Evolutionary conservation across 37 sponge, comb jelly and placozoan genomes (phyloP).

Genomic region (Crambe crambe): DNA sequence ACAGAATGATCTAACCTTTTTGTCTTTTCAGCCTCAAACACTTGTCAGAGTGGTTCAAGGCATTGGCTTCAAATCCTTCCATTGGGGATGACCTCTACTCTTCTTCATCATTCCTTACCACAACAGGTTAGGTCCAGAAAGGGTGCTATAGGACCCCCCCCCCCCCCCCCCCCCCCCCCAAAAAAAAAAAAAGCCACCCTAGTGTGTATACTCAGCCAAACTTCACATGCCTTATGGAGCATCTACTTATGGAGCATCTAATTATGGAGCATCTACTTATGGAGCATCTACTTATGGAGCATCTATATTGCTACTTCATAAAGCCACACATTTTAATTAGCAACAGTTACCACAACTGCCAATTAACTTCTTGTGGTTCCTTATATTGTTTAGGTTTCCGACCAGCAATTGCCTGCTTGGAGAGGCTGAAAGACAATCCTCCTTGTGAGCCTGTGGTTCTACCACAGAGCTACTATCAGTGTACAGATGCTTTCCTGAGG

Average conservation of each 20-base stretch:
- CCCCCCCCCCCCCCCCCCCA: neutral
- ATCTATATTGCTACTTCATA: too few species aligned
- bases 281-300: too few species aligned
- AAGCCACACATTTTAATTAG: too few species aligned
- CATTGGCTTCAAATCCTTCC: constrained; percentile 40
- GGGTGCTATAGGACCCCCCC: neutral
- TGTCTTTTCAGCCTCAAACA: constrained; percentile 25
- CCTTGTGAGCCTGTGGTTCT: constrained; percentile 30
- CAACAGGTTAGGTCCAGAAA: constrained; percentile 56
- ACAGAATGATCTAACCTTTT: too few species aligned
- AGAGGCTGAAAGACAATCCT: constrained; percentile 47
- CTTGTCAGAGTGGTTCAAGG: constrained; percentile 57
- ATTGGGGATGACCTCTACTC: constrained; percentile 44
- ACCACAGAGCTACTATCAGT: constrained; percentile 31
- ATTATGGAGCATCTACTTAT: too few species aligned
- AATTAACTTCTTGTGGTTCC: too few species aligned
- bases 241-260: too few species aligned
- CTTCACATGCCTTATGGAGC: too few species aligned
- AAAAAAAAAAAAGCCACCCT: too few species aligned
- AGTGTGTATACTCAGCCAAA: too few species aligned
- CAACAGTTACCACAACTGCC: too few species aligned
- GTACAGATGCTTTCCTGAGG: constrained; percentile 23
- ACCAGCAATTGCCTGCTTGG: constrained; percentile 39
- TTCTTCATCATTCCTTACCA: constrained; percentile 26
- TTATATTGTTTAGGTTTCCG: constrained; percentile 23